These are phyloP conservation scores for Schizopygopsis pylzovi DNA, from an alignment of 2,797 vertebrate genomes.

Conservation along the genomic window DNA sequence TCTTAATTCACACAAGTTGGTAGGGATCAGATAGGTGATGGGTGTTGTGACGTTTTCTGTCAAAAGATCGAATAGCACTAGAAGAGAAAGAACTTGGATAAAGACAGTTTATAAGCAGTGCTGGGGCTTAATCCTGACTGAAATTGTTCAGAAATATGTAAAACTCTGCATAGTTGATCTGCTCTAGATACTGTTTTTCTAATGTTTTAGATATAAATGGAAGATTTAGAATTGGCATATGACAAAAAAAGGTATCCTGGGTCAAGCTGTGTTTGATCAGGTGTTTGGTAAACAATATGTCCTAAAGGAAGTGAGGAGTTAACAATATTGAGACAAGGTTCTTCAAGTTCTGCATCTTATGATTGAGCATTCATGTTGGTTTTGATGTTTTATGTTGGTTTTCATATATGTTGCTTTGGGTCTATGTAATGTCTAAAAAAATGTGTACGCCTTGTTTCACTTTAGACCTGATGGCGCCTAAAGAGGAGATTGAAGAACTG, in stretches of 20 bases:
- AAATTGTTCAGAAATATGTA: no score
- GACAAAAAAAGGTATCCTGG: background rate
- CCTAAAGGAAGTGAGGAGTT: background rate
- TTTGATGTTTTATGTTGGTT: background rate
- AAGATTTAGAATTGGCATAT: background rate
- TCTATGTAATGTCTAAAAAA: background rate
- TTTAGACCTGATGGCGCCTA: background rate
- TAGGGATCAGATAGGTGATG: background rate
- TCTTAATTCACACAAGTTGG: background rate
- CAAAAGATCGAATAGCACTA: background rate
- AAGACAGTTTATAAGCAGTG: background rate
- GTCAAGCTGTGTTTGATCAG: background rate
- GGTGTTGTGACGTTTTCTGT: background rate
- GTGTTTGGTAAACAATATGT: no score
- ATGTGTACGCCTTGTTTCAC: background rate
- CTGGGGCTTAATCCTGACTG: background rate
- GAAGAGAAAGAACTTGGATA: background rate
- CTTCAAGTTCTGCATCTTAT: no score
- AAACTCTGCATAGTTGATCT: background rate
- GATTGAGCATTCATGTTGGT: background rate
- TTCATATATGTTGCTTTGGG: no score
- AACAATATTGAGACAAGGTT: no score
- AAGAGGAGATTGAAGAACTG: background rate
- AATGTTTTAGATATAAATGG: background rate
- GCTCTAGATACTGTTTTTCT: background rate